phyloP scores from a whole-genome alignment of 2,113 vertebrate genomes.

The Orycteropus afer region DNA sequence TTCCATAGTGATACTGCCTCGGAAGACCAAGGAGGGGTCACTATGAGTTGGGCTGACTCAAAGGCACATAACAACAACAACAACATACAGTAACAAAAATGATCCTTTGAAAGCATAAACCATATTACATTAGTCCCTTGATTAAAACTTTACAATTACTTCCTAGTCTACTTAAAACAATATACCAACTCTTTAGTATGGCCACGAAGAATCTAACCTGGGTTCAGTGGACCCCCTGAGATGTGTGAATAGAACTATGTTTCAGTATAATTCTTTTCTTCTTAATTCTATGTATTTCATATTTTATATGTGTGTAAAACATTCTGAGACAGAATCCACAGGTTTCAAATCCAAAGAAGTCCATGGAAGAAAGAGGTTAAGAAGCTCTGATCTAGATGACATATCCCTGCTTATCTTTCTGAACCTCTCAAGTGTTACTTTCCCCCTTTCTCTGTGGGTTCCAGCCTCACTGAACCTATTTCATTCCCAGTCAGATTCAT shows the following conservation, averaged over 20 bases:
- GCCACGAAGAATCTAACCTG: neutral
- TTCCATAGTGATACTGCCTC: too few relatives aligned
- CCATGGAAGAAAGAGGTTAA: neutral
- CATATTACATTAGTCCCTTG: neutral
- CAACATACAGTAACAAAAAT: too few relatives aligned
- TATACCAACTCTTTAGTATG: neutral
- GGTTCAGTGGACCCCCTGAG: neutral
- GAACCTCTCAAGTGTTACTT: neutral
- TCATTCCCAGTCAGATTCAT: too few relatives aligned
- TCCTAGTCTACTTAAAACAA: neutral
- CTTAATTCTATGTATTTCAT: neutral
- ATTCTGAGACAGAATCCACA: neutral
- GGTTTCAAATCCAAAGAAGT: neutral
- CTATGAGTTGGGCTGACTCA: too few relatives aligned
- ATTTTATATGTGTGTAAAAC: constrained; percentile 37
- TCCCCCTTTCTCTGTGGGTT: neutral
- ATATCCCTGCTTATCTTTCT: neutral
- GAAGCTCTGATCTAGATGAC: neutral
- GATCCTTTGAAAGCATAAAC: neutral
- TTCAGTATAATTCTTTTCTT: neutral
- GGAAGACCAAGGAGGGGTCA: too few relatives aligned
- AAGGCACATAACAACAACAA: too few relatives aligned
- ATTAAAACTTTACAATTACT: neutral
- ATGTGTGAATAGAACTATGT: neutral
- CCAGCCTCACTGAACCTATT: neutral